Evolutionary conservation across 2,888 invertebrate genomes (phyloP).

Genomic region (Limnephilus lunatus): DNA sequence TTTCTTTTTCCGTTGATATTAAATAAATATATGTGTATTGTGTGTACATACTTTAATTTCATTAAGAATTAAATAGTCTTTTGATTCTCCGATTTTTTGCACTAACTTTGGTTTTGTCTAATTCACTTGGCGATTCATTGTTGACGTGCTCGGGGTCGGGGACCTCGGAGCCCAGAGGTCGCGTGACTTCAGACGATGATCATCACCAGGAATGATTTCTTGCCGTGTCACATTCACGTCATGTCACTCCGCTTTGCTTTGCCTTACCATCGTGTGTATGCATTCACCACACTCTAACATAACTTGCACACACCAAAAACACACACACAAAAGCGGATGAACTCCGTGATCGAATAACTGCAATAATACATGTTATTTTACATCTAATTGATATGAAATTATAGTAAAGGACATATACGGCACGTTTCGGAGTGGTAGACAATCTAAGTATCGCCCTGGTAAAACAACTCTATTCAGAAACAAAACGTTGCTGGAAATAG

Average conservation of each 20-base stretch:
- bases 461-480: too few species aligned
- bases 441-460: too few species aligned
- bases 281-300: neutral
- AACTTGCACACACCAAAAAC: neutral
- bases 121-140: neutral
- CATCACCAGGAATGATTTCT: conserved; percentile 26
- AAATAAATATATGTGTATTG: too few species aligned
- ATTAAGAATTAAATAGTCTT: neutral
- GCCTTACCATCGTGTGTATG: neutral
- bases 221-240: conserved; percentile 21
- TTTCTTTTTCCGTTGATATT: too few species aligned
- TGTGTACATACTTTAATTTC: too few species aligned
- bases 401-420: too few species aligned
- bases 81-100: neutral
- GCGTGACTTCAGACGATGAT: conserved; percentile 5
- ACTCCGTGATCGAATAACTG: too few species aligned
- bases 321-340: too few species aligned
- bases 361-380: too few species aligned
- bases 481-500: too few species aligned
- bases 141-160: conserved; percentile 8
- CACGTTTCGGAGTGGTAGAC: too few species aligned
- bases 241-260: conserved; percentile 21
- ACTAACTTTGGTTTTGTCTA: neutral
- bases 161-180: neutral
- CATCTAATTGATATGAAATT: too few species aligned